Evolutionary conservation across 2,113 vertebrate species (phyloP).

Genomic region (Dasyornis broadbenti): DNA sequence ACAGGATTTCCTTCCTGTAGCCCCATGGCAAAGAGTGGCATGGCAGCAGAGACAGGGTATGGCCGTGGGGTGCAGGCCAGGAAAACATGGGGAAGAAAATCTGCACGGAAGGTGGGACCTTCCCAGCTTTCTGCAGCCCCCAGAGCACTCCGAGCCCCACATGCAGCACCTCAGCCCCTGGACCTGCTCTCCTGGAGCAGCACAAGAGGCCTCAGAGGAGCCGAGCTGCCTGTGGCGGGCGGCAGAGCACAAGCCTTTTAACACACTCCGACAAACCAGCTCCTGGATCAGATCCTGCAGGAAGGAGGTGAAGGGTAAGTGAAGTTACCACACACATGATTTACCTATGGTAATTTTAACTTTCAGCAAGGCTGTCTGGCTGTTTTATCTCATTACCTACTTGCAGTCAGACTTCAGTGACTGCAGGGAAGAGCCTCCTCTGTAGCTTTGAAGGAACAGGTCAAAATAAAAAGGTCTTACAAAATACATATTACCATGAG

Average conservation of each 20-base stretch:
- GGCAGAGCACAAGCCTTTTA: background rate
- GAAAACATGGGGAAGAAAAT: rapidly evolving
- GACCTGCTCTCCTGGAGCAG: background rate
- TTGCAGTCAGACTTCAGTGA: background rate
- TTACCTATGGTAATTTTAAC: background rate
- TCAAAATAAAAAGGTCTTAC: background rate
- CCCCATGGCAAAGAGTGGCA: background rate
- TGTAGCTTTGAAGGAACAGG: background rate
- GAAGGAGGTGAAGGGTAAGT: conserved; percentile 31
- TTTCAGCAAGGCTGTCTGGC: background rate
- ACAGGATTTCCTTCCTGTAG: background rate
- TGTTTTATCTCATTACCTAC: background rate
- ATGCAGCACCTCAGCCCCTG: background rate
- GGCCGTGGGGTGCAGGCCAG: rapidly evolving
- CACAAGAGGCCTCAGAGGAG: background rate
- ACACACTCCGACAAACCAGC: background rate
- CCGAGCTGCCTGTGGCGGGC: background rate
- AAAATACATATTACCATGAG: background rate
- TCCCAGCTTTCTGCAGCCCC: background rate
- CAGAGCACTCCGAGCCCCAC: background rate
- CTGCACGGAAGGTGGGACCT: background rate
- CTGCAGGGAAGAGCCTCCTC: background rate
- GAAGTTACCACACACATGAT: background rate
- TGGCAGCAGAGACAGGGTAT: rapidly evolving
- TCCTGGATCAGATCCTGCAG: background rate